phyloP scores from a whole-genome alignment of 2,113 vertebrate genomes.

The Apteryx mantelli region DNA sequence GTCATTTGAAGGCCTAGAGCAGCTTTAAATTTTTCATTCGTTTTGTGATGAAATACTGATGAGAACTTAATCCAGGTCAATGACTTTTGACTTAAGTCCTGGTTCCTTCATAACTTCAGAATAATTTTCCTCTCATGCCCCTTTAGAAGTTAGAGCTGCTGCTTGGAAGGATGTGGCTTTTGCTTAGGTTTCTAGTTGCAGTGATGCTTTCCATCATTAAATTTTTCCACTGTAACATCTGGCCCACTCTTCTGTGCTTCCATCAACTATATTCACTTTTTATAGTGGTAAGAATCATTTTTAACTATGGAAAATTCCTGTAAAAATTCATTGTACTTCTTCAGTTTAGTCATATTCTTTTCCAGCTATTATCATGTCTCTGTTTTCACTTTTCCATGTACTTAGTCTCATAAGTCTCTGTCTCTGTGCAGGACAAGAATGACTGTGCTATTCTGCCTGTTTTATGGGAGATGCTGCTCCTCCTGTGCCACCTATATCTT shows the following conservation, averaged over 20 bases:
- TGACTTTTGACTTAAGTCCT: not conserved
- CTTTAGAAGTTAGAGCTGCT: not conserved
- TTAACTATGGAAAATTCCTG: not conserved
- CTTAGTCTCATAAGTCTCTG: not conserved
- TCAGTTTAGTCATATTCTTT: not conserved
- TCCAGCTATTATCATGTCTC: not conserved
- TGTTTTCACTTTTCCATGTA: accelerated
- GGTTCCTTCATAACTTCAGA: not conserved
- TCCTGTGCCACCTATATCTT: not conserved
- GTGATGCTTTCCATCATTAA: not conserved
- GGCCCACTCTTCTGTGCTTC: not conserved
- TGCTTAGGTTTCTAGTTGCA: not conserved
- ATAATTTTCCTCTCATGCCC: not conserved
- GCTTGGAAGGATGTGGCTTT: not conserved
- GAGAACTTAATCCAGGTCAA: not conserved
- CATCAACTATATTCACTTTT: not conserved
- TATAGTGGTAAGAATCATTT: not conserved
- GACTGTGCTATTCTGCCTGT: not conserved
- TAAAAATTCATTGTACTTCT: not conserved
- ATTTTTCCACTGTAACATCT: not conserved
- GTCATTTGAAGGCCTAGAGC: not conserved
- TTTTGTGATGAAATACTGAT: not conserved
- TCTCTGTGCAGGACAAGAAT: not conserved
- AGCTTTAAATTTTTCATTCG: not conserved
- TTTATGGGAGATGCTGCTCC: not conserved